phyloP scores from a whole-genome alignment of 92 coral and sea anemone species.

The Scolanthus callimorphus region DNA sequence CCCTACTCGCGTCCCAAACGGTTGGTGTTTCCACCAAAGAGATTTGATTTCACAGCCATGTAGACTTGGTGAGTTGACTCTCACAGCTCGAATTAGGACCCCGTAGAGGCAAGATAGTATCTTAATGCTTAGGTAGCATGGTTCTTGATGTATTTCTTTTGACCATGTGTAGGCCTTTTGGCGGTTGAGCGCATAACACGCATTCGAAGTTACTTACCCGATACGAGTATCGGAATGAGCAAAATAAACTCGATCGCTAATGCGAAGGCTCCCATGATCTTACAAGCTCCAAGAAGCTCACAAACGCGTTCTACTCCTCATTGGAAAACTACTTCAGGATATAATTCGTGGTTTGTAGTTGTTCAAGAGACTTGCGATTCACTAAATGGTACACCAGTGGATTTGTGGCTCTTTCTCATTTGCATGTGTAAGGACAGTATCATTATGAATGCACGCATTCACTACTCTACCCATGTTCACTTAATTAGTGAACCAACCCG shows the following conservation, averaged over 20 bases:
- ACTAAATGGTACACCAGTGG: too few species aligned
- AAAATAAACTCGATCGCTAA: constrained; percentile 19
- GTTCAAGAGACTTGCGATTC: too few species aligned
- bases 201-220: constrained; percentile 40
- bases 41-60: constrained; percentile 27
- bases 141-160: neutral
- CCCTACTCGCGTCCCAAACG: too few species aligned
- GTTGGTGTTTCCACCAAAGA: too few species aligned
- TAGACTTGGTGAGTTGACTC: neutral
- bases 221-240: constrained; percentile 63
- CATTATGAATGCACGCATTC: constrained; percentile 2
- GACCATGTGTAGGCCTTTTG: constrained; percentile 40
- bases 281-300: constrained; percentile 15
- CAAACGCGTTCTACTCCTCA: constrained; percentile 54
- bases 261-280: constrained; percentile 41
- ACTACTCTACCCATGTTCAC: constrained; percentile 2
- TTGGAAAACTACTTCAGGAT: constrained; percentile 46
- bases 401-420: constrained; percentile 34
- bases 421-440: constrained; percentile 42
- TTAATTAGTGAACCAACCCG: constrained; percentile 59
- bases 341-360: too few species aligned
- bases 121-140: neutral
- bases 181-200: constrained; percentile 66
- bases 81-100: neutral
- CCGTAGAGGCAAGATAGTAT: neutral